These are phyloP conservation scores for Yponomeuta evonymella DNA, from an alignment of 2,888 invertebrate genomes.

Conservation along the genomic window DNA sequence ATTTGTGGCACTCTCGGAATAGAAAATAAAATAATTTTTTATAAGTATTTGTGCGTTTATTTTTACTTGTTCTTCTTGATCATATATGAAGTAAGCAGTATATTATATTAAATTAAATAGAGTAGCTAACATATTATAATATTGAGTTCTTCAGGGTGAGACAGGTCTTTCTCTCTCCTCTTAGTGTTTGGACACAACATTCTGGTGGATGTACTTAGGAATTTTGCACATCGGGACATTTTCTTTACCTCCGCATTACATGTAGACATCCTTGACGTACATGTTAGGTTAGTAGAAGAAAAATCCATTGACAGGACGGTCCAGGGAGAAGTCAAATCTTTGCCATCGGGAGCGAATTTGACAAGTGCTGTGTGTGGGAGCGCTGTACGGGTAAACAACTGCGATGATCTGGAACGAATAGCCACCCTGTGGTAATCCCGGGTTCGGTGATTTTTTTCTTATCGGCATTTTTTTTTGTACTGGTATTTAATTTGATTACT, in stretches of 20 bases:
- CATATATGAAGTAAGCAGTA: too few species aligned
- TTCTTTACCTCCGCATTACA: slow-evolving; percentile 67
- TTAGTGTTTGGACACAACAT: not conserved
- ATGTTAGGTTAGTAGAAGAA: slow-evolving; percentile 75
- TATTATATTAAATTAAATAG: too few species aligned
- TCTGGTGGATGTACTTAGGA: not conserved
- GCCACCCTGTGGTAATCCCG: slow-evolving; percentile 66
- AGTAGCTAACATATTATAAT: too few species aligned
- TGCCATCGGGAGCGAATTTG: slow-evolving; percentile 57
- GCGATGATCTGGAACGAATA: slow-evolving; percentile 80
- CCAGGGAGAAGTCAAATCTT: slow-evolving; percentile 76
- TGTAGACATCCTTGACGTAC: slow-evolving; percentile 74
- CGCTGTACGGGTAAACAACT: slow-evolving; percentile 73
- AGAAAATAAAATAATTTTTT: not conserved
- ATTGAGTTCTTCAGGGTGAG: too few species aligned
- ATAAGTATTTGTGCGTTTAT: too few species aligned
- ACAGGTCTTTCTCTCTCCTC: not conserved
- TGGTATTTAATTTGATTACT: too few species aligned
- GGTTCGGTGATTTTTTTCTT: too few species aligned
- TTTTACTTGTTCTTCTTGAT: too few species aligned
- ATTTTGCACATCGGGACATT: slow-evolving; percentile 43
- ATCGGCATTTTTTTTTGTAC: too few species aligned
- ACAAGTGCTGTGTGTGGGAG: slow-evolving; percentile 45
- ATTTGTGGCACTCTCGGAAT: not conserved
- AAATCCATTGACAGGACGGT: slow-evolving; percentile 63